A percentile compares a stretch with the other conserved stretches of the same genome.
Evolutionary conservation across 2,888 invertebrate species (phyloP).

Genomic region (Drosophila falleni): DNA sequence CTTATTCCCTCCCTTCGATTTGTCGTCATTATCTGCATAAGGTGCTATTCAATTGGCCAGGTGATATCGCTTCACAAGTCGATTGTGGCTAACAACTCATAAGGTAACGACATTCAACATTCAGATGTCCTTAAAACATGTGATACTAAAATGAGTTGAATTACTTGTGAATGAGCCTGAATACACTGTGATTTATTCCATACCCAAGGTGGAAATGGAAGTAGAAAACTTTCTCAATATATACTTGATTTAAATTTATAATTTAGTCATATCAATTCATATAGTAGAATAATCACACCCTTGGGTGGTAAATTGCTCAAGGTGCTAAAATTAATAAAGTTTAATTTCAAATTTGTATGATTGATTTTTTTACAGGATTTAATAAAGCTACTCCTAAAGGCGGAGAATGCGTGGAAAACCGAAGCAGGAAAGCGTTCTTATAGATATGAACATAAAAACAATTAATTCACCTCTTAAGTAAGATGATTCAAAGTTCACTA

Average conservation of each 20-base stretch:
- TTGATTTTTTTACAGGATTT: neutral
- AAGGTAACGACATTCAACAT: conserved; percentile 17
- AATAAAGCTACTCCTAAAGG: no score
- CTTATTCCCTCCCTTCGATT: conserved; percentile 10
- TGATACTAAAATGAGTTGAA: neutral
- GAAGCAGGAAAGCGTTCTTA: neutral
- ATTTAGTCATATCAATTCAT: no score
- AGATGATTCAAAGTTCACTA: neutral
- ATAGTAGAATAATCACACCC: no score
- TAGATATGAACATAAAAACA: neutral
- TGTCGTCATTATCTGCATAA: conserved; percentile 68
- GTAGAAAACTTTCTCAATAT: neutral
- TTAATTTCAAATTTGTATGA: no score
- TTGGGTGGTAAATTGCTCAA: neutral
- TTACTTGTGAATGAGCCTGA: conserved; percentile 3
- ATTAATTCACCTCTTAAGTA: neutral
- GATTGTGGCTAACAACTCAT: conserved; percentile 4
- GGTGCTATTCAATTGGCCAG: conserved; percentile 65
- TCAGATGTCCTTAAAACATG: neutral
- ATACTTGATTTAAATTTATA: no score
- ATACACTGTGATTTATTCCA: neutral
- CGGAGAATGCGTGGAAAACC: neutral
- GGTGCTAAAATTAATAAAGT: no score
- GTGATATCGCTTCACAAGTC: conserved; percentile 29
- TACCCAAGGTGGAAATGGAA: neutral